Evolutionary conservation across 2,888 invertebrate genomes (phyloP), one percentile per base, ranked within the genome.

Genomic region (Xiphydria camelus): DNA sequence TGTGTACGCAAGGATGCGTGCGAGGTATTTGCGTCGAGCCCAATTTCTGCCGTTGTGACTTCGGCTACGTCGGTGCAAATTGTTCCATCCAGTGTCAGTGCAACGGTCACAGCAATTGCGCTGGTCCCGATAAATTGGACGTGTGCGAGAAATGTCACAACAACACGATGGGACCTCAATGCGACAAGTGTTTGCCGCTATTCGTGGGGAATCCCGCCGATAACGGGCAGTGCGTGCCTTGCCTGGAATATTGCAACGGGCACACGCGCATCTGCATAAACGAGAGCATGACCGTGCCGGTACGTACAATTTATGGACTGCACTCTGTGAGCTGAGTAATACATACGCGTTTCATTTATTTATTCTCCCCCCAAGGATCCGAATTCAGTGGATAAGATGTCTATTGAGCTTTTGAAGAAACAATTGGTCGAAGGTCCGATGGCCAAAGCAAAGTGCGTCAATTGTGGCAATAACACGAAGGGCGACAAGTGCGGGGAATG

Each of bases 31-130:
- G 94, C 73, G 79, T 90, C 14, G 85, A 88, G 62, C 94, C 94
- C 38, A 84, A 91, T 68, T 82, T 85, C 47, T 94, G 96, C 67
- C 82, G 85, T 51, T 96, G 96, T 71, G 88, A 93, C 78, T 96
- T 97, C 78, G 95, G 95, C 45, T 96, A 91, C 76, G 94, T 96
- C 17, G 95, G 96, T 41, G 86, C 88, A 57, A 94, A 94, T 78
- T 97, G 96, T 75, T 91, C 91, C 60, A 91, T 91, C 51, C 91
- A 93, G 76, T 96, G 96, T 73, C 87, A 91, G 72, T 97, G 96
- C 74, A 94, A 96, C 73, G 94, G 94, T 0, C 94, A 96, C 77
- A 89, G 94, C 45, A 84, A 94, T 72, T 97, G 96, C 73, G 87
- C 85, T 62, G 91, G 93, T 1, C 91, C 91, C 4, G 89, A 91